Conservation (phyloP, 2,797 vertebrate genomes). For the Intellagama lesueurii region DNA sequence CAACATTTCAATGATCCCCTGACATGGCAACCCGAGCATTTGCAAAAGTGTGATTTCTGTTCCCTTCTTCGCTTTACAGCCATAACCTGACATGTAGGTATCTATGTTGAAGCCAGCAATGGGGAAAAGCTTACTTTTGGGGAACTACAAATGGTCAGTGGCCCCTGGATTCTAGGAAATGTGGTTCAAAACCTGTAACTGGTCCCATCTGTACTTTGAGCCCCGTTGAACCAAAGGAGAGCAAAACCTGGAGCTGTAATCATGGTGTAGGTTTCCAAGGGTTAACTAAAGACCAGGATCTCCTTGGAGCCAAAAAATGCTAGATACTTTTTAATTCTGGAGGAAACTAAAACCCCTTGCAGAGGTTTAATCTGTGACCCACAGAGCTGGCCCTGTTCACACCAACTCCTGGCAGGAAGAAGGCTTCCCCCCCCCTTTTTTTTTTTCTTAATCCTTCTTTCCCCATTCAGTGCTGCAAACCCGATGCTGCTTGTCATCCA, state of each 20-base stretch:
- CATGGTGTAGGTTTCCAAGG: not conserved
- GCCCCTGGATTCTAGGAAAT: too few relatives aligned
- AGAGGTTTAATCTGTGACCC: constrained; percentile 49
- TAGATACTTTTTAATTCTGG: not conserved
- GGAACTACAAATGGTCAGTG: too few relatives aligned
- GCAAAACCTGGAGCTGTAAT: constrained; percentile 21
- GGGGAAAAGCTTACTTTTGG: too few relatives aligned
- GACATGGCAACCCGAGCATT: too few relatives aligned
- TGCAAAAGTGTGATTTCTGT: not conserved
- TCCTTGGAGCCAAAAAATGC: constrained; percentile 35
- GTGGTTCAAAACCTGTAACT: too few relatives aligned
- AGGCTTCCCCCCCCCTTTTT: not conserved
- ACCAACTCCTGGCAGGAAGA: not conserved
- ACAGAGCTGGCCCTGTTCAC: constrained; percentile 6
- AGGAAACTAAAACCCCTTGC: constrained; percentile 54
- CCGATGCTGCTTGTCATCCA: not conserved
- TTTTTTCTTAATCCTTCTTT: constrained; percentile 28
- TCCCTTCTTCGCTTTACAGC: not conserved
- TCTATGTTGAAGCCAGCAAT: too few relatives aligned
- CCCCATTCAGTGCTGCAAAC: rapidly evolving
- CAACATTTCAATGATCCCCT: not conserved
- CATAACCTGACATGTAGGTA: not conserved
- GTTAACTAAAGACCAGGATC: constrained; percentile 34
- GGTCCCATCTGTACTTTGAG: not conserved
- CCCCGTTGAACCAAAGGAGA: not conserved